A percentile compares a stretch with the other conserved stretches of the same genome.
phyloP scores from a whole-genome alignment of 2,888 invertebrate genomes.

The Synergus japonicus region DNA sequence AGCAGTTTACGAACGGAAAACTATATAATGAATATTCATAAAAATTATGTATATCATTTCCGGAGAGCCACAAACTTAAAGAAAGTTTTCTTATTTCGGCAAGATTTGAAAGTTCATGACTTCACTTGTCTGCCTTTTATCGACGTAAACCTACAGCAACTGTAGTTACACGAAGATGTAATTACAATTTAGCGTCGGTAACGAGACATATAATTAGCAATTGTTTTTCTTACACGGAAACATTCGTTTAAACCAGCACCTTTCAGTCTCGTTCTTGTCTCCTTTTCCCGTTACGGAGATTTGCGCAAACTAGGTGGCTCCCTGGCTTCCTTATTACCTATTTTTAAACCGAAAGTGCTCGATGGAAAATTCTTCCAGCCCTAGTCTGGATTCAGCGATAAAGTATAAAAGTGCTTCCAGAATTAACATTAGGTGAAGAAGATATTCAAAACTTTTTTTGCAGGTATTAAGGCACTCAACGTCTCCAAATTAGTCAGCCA shows the following conservation, averaged over 20 bases:
- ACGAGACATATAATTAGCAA: conserved; percentile 56
- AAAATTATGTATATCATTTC: not conserved
- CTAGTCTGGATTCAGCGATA: too few species aligned
- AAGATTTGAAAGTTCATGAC: conserved; percentile 36
- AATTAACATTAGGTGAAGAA: not conserved
- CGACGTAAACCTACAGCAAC: conserved; percentile 38
- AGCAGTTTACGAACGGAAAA: not conserved
- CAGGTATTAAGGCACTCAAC: not conserved
- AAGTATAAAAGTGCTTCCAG: too few species aligned
- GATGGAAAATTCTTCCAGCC: too few species aligned
- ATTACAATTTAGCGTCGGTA: conserved; percentile 53
- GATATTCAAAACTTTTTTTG: not conserved
- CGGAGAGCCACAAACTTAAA: not conserved
- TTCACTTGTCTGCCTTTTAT: conserved; percentile 41
- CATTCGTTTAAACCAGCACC: conserved; percentile 50
- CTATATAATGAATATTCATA: not conserved
- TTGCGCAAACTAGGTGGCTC: conserved; percentile 26
- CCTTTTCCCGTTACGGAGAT: conserved; percentile 48
- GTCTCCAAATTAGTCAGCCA: not conserved
- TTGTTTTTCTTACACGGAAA: conserved; percentile 52
- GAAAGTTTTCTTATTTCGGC: not conserved
- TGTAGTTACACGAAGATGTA: conserved; percentile 45
- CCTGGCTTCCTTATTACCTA: conserved; percentile 29
- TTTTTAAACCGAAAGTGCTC: conserved; percentile 19
- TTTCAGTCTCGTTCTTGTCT: conserved; percentile 52